Conservation (phyloP, 2,113 vertebrate species). For the Triplophysa dalaica region DNA sequence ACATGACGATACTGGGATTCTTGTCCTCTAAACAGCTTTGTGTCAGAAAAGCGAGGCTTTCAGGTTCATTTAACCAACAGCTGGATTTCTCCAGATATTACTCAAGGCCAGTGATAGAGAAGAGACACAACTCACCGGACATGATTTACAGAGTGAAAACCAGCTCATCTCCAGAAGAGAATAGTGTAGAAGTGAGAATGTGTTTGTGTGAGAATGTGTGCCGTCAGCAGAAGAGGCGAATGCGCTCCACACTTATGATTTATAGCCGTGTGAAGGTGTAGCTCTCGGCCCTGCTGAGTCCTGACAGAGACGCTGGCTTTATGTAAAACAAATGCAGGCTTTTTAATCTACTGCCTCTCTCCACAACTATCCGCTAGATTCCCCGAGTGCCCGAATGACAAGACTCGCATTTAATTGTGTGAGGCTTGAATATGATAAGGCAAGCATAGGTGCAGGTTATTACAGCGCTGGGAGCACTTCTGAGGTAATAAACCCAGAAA, state of each 20-base stretch:
- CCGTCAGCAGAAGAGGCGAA: slow-evolving; percentile 69
- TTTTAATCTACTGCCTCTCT: slow-evolving; percentile 69
- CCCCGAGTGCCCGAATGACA: slow-evolving; percentile 68
- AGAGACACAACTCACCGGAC: too few species aligned
- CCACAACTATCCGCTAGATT: slow-evolving; percentile 62
- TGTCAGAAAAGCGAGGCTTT: too few species aligned
- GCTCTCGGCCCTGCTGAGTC: slow-evolving; percentile 67
- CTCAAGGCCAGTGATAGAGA: too few species aligned
- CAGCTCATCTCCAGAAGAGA: too few species aligned
- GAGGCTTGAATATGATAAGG: slow-evolving; percentile 59
- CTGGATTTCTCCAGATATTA: too few species aligned
- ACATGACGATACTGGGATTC: too few species aligned
- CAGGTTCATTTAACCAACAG: too few species aligned
- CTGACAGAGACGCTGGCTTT: slow-evolving; percentile 69
- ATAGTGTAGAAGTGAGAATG: too few species aligned
- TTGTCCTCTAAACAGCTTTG: too few species aligned
- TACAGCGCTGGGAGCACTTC: slow-evolving; percentile 50
- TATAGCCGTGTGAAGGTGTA: slow-evolving; percentile 62
- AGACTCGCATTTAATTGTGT: slow-evolving; percentile 65
- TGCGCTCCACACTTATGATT: slow-evolving; percentile 72
- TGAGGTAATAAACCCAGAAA: slow-evolving; percentile 45
- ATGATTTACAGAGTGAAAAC: too few species aligned
- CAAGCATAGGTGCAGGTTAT: slow-evolving; percentile 53
- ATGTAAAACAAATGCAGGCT: slow-evolving; percentile 75
- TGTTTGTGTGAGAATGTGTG: slow-evolving; percentile 57